These are phyloP conservation scores for Scelioninae gen. 2 DNA, from an alignment of 2,888 invertebrate genomes.

Conservation along the genomic window DNA sequence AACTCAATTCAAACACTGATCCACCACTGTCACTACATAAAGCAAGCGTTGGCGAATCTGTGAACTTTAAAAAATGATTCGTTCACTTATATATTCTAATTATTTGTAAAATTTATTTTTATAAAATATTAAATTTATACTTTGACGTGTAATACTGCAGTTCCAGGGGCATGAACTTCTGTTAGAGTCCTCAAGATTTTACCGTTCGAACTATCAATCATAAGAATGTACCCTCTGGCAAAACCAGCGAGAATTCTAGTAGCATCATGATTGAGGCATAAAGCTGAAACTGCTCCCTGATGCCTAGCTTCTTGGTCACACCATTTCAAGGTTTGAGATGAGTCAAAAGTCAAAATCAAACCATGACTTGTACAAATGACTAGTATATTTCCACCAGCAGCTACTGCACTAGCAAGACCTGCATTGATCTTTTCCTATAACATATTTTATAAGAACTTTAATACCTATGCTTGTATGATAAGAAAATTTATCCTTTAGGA, in stretches of 20 bases:
- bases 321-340: constrained; percentile 92
- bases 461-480: no score
- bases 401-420: constrained; percentile 90
- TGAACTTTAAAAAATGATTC: constrained; percentile 76
- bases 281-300: constrained; percentile 87
- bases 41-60: constrained; percentile 84
- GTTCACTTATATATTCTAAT: not conserved
- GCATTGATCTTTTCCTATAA: constrained; percentile 90
- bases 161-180: constrained; percentile 89
- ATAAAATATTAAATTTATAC: constrained; percentile 69
- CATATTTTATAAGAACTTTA: not conserved
- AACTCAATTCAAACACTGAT: constrained; percentile 95
- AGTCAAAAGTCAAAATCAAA: constrained; percentile 89
- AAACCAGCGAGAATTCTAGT: constrained; percentile 88
- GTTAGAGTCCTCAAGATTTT: constrained; percentile 84
- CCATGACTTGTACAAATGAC: constrained; percentile 97
- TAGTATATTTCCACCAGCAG: constrained; percentile 85
- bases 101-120: constrained; percentile 6
- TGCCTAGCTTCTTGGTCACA: constrained; percentile 85
- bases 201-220: constrained; percentile 91
- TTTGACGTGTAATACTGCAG: constrained; percentile 86
- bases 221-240: constrained; percentile 89
- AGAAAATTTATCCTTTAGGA: no score
- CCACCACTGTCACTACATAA: constrained; percentile 94
- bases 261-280: constrained; percentile 92